These are phyloP conservation scores for Xylota segnis DNA, from an alignment of 2,888 invertebrate species.

Conservation along the genomic window DNA sequence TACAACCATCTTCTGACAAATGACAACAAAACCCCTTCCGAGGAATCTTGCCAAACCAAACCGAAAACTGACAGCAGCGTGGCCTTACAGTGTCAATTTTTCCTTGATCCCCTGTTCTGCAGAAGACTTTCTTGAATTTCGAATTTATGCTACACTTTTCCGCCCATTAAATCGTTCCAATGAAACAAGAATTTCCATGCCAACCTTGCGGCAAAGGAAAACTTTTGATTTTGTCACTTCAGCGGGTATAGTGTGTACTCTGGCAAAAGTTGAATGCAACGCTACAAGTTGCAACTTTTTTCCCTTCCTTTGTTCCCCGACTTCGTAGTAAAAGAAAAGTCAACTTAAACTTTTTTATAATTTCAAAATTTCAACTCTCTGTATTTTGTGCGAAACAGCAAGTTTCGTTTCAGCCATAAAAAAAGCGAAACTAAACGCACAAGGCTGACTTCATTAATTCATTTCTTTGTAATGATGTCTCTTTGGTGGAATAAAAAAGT, in stretches of 20 bases:
- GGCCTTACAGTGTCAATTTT: too few relatives aligned
- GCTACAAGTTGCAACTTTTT: constrained; percentile 6
- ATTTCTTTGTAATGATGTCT: constrained; percentile 35
- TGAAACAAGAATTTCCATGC: background rate
- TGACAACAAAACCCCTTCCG: too few relatives aligned
- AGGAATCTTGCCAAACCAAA: too few relatives aligned
- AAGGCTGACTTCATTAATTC: constrained; percentile 40
- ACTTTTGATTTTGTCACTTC: constrained; percentile 42
- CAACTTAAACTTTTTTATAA: constrained; percentile 49
- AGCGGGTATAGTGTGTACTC: constrained; percentile 1
- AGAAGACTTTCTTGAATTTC: background rate
- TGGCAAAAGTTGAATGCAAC: constrained; percentile 8
- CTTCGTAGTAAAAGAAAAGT: constrained; percentile 26
- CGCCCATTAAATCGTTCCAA: constrained; percentile 15
- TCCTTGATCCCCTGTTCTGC: too few relatives aligned
- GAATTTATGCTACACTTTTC: constrained; percentile 15
- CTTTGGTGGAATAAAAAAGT: constrained; percentile 24
- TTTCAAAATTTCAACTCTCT: constrained; percentile 23
- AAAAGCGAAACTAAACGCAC: background rate
- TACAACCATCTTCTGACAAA: too few relatives aligned
- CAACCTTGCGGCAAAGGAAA: constrained; percentile 12
- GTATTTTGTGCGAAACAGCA: background rate
- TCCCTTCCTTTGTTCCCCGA: background rate
- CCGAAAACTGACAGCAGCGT: background rate
- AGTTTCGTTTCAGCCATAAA: constrained; percentile 14